Evolutionary conservation across 2,113 vertebrate species (phyloP).

Genomic region (Phocoena phocoena): DNA sequence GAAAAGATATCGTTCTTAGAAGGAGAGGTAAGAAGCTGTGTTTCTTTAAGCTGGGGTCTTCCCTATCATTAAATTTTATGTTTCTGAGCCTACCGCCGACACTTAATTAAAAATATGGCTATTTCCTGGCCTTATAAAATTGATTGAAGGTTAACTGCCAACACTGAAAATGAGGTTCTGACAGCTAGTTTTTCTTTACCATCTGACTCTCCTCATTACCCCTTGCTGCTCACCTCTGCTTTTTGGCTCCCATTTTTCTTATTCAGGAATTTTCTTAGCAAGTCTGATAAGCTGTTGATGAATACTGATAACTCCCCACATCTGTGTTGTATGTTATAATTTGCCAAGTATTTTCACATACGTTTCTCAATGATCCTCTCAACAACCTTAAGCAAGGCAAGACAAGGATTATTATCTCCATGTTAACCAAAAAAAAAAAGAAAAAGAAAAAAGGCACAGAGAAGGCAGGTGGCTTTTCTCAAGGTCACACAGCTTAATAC

Average conservation of each 20-base stretch:
- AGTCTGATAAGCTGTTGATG: background rate
- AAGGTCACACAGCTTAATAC: background rate
- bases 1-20: conserved; percentile 97
- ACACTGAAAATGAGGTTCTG: conserved; percentile 47
- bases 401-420: background rate
- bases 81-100: background rate
- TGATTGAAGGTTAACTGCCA: conserved; percentile 68
- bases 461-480: background rate
- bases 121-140: conserved; percentile 71
- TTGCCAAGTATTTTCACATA: background rate
- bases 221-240: background rate
- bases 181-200: conserved; percentile 24
- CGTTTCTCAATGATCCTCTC: background rate
- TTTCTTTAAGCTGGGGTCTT: conserved; percentile 50
- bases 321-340: background rate
- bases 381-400: background rate
- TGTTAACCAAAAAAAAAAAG: background rate
- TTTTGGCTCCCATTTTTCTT: background rate
- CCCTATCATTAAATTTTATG: conserved; percentile 51
- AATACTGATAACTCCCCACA: background rate
- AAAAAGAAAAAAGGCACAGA: background rate
- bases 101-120: conserved; percentile 72
- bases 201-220: background rate
- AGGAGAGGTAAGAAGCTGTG: conserved; percentile 92
- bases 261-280: conserved; percentile 30